phyloP scores from a whole-genome alignment of 2,888 invertebrate species.

The Actias luna region DNA sequence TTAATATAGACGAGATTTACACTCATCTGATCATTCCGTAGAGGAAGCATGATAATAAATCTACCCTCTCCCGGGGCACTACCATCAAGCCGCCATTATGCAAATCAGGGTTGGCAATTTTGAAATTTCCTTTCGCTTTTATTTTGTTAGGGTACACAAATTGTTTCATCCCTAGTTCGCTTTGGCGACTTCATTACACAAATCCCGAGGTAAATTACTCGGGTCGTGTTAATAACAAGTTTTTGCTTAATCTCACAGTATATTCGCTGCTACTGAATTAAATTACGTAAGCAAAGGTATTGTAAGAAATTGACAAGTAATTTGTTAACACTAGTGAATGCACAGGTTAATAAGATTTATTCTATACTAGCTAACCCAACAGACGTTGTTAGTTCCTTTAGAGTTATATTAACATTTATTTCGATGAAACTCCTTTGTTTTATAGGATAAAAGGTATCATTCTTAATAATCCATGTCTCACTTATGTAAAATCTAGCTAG shows the following conservation, averaged over 20 bases:
- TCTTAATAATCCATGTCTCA: too few relatives aligned
- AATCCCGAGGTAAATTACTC: slow-evolving; percentile 7
- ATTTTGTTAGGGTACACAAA: slow-evolving; percentile 71
- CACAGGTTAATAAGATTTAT: background rate
- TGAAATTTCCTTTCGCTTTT: slow-evolving; percentile 62
- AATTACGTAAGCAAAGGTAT: background rate
- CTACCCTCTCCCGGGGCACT: background rate
- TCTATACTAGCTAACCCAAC: background rate
- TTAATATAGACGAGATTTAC: slow-evolving; percentile 23
- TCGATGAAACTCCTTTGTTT: too few relatives aligned
- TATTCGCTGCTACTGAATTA: background rate
- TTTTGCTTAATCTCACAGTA: background rate
- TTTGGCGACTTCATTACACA: slow-evolving; percentile 11
- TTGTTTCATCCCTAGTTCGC: slow-evolving; percentile 40
- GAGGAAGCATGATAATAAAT: slow-evolving; percentile 2
- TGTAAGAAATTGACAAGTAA: background rate
- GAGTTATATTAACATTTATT: too few relatives aligned
- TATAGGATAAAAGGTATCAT: too few relatives aligned
- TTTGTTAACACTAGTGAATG: background rate
- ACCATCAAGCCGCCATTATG: slow-evolving; percentile 50
- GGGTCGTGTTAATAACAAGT: slow-evolving; percentile 3
- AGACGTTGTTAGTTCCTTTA: too few relatives aligned
- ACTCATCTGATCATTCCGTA: background rate
- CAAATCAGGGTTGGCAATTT: slow-evolving; percentile 57
- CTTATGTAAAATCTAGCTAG: too few relatives aligned